These are phyloP conservation scores for Idaea straminata DNA, from an alignment of 2,888 invertebrate species.

Conservation along the genomic window DNA sequence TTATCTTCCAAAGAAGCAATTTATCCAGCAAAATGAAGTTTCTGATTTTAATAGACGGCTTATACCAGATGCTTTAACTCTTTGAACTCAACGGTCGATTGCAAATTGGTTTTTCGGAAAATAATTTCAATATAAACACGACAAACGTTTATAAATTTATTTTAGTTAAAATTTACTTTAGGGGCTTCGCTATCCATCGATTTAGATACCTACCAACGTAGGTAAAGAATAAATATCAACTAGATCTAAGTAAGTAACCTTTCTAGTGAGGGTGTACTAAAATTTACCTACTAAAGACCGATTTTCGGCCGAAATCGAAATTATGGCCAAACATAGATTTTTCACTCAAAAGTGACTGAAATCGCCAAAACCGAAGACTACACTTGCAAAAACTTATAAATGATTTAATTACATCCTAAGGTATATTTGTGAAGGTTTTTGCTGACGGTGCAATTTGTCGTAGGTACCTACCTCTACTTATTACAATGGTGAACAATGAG, in stretches of 20 bases:
- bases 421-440: constrained; percentile 33
- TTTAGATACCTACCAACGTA: neutral
- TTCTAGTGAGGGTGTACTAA: too few species aligned
- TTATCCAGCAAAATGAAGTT: constrained; percentile 73
- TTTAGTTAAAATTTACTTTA: neutral
- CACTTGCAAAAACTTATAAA: constrained; percentile 24
- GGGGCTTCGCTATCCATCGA: neutral
- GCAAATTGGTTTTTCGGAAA: constrained; percentile 70
- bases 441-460: constrained; percentile 38
- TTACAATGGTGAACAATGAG: constrained; percentile 61
- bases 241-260: neutral
- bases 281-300: too few species aligned
- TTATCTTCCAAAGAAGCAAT: constrained; percentile 74
- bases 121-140: constrained; percentile 32
- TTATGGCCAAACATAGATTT: too few species aligned
- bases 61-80: constrained; percentile 54
- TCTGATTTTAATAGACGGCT: constrained; percentile 72
- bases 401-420: constrained; percentile 24
- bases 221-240: neutral
- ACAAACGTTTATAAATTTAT: constrained; percentile 2
- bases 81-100: constrained; percentile 66
- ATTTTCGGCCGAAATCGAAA: too few species aligned
- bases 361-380: neutral
- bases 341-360: too few species aligned
- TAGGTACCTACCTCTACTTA: constrained; percentile 38